Evolutionary conservation across 1,140 invertebrate genomes (phyloP).

Genomic region (Drosophila sturtevanti): DNA sequence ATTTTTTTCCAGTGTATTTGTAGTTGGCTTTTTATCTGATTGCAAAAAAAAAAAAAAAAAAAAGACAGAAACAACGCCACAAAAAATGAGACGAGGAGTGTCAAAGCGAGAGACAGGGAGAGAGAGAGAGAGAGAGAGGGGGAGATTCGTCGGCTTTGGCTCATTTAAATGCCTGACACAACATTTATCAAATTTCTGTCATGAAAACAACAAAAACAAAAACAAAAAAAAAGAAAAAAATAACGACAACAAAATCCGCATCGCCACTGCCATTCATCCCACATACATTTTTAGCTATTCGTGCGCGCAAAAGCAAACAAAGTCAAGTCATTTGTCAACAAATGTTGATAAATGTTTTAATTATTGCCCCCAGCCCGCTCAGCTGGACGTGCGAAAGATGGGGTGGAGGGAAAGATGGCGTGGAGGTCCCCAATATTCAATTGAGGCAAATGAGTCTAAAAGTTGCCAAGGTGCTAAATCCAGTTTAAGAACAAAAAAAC

Average conservation of each 20-base stretch:
- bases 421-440: constrained; percentile 11
- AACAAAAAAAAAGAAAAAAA: constrained; percentile 5
- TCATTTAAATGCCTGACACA: constrained; percentile 35
- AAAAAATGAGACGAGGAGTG: too few relatives aligned
- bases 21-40: not conserved
- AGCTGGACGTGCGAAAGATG: not conserved
- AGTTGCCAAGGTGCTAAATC: constrained; percentile 32
- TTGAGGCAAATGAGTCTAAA: constrained; percentile 20
- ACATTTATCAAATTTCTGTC: constrained; percentile 30
- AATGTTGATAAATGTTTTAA: constrained; percentile 57
- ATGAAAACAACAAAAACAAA: constrained; percentile 2
- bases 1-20: not conserved
- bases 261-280: constrained; percentile 1
- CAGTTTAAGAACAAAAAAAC: not conserved
- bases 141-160: not conserved
- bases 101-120: not conserved
- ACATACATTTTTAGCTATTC: constrained; percentile 5
- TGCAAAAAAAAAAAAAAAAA: not conserved
- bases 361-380: constrained; percentile 26
- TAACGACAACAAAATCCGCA: constrained; percentile 1
- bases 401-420: not conserved
- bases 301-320: constrained; percentile 22
- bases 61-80: not conserved
- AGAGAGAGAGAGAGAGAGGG: not conserved
- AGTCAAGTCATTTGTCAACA: constrained; percentile 48